Evolutionary conservation across 2,113 vertebrate species (phyloP).

Genomic region (Gymnobelideus leadbeateri): DNA sequence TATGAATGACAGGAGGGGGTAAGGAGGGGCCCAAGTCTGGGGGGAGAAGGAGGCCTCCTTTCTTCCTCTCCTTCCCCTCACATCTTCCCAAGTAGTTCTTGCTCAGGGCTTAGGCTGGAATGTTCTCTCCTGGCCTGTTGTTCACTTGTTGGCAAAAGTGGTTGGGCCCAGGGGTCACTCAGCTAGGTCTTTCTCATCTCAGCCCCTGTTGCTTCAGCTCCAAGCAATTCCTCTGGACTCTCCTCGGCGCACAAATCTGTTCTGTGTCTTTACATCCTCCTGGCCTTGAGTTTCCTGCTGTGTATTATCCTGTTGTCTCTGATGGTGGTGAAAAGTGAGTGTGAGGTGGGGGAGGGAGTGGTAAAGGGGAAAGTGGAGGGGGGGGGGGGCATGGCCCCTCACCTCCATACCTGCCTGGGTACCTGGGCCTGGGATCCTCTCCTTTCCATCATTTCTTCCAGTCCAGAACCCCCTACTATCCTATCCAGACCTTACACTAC

Average conservation of each 20-base stretch:
- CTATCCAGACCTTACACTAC: not conserved
- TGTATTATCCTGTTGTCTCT: constrained; percentile 6
- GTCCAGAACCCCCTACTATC: not conserved
- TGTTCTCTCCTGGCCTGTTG: no score
- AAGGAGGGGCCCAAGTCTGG: no score
- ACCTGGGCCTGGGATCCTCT: not conserved
- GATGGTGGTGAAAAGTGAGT: constrained; percentile 72
- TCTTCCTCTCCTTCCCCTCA: no score
- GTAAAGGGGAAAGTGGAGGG: not conserved
- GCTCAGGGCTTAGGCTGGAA: no score
- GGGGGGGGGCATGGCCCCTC: not conserved
- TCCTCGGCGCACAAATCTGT: not conserved
- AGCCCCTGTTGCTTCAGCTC: not conserved
- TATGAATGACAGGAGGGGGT: no score
- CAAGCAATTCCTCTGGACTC: accelerated
- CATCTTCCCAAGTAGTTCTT: no score
- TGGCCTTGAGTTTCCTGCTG: constrained; percentile 7
- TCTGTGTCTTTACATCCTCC: constrained; percentile 31
- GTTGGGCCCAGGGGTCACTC: not conserved
- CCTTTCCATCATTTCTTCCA: no score
- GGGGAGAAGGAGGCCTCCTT: no score
- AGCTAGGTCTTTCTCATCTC: constrained; percentile 22
- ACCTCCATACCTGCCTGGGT: not conserved
- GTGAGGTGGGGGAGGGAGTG: not conserved
- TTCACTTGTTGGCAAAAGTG: not conserved